Base-by-base conservation (phyloP, 1,140 invertebrate genomes). In the Telenomus remus region DNA sequence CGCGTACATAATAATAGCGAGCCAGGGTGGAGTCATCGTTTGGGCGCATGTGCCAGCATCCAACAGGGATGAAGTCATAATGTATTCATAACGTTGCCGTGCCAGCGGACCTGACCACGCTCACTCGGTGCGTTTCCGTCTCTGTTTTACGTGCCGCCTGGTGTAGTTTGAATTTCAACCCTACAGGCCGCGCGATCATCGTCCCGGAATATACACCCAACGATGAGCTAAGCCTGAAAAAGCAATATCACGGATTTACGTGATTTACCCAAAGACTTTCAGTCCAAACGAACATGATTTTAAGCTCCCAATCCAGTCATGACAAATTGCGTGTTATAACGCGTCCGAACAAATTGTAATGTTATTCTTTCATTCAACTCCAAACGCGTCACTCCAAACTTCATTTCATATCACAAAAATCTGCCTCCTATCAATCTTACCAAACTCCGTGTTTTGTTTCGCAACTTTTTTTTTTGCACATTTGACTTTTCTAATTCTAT, bases 1-100 rank as follows among this genome's bases (percentile, higher is more conserved):
- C 72, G 59, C 51, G 64, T 75, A 63, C 44, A 39, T 72, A 27
- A 71, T 74, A 73, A 71, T 69, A 44, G 59, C 59, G 76, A 53
- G 65, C 72, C 81, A 83, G 82, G 82, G 83, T 83, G 83, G 83
- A 84, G 83, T 75, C 80, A 79, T 78, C 79, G 74, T 64, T 50
- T 80, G 80, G 76, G 83, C 83, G 83, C 83, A 84, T 84, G 83
- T 84, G 83, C 83, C 83, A 84, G 82, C 81, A 82, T 83, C 81
- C 82, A 81, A 78, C 76, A 65, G 80, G 81, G 78, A 78, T 76
- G 50, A 74, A 73, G 78, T 76, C 81, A 79, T 84, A 84, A 84
- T 84, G 79, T 82, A 84, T 84, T 84, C 83, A 84, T 84, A 83
- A 83, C 83, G 81, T 77, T 76, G 78, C 82, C 54, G 76, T 60